phyloP scores from a whole-genome alignment of 2,113 vertebrate species.

The Pungitius pungitius region DNA sequence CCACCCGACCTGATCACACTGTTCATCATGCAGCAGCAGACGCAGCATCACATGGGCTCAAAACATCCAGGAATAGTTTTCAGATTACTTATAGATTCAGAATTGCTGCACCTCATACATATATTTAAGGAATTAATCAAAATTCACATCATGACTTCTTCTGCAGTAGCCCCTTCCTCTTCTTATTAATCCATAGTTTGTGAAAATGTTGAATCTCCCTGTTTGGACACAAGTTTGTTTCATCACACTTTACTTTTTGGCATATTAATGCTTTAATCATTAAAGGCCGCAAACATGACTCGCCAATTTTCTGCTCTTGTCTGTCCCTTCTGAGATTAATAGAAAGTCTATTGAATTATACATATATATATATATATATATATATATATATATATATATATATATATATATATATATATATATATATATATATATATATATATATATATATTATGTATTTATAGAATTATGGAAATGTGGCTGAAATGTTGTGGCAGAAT shows the following conservation, averaged over 20 bases:
- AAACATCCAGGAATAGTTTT: constrained; percentile 29
- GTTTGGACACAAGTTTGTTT: constrained; percentile 55
- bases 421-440: too few species aligned
- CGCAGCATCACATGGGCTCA: constrained; percentile 7
- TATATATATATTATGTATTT: constrained; percentile 1
- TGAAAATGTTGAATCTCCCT: constrained; percentile 59
- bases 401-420: too few species aligned
- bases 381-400: too few species aligned
- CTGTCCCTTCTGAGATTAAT: constrained; percentile 31
- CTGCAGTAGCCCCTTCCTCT: constrained; percentile 46
- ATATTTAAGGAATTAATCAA: constrained; percentile 48
- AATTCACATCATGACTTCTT: constrained; percentile 69
- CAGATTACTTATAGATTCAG: constrained; percentile 28
- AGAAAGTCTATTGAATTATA: too few species aligned
- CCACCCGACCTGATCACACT: constrained; percentile 21
- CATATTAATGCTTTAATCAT: constrained; percentile 50
- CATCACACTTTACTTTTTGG: constrained; percentile 57
- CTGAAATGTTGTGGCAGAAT: constrained; percentile 26
- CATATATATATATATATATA: too few species aligned
- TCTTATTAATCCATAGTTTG: constrained; percentile 65
- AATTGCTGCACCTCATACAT: background rate
- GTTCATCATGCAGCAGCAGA: constrained; percentile 22
- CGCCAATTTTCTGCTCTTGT: background rate
- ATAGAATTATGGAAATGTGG: constrained; percentile 32
- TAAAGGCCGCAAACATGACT: constrained; percentile 48